Conservation (phyloP, 2,113 vertebrate genomes). For the Pogonocichla stellata region DNA sequence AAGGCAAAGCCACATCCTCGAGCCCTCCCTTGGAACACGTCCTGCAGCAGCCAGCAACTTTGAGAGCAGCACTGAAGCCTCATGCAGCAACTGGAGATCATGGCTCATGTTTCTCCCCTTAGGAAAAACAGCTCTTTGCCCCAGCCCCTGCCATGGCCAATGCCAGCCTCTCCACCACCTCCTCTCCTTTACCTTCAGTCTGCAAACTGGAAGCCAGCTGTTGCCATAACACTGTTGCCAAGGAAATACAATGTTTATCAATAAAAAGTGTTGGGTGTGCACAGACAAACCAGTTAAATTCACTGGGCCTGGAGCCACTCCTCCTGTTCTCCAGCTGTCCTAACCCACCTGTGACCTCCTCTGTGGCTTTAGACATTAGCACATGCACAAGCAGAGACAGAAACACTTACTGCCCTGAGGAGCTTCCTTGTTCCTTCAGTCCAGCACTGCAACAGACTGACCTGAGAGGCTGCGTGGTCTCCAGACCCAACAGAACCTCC, state of each 20-base stretch:
- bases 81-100: neutral
- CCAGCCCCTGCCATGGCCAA: neutral
- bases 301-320: neutral
- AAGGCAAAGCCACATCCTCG: neutral
- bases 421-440: neutral
- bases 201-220: neutral
- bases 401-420: neutral
- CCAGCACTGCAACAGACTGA: neutral
- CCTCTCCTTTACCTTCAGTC: neutral
- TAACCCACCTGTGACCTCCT: neutral
- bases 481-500: neutral
- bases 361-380: neutral
- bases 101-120: rapidly evolving
- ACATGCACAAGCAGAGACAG: neutral
- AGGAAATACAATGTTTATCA: slow-evolving; percentile 36
- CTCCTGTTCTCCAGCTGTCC: neutral
- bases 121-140: neutral
- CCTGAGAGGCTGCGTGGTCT: rapidly evolving
- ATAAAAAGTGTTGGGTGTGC: neutral
- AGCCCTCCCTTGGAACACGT: neutral
- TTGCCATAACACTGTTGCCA: slow-evolving; percentile 32
- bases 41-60: neutral
- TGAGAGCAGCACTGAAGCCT: neutral
- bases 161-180: neutral
- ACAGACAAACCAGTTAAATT: neutral